Evolutionary conservation across 1,140 invertebrate species (phyloP), one percentile per base, ranked within the genome.

Genomic region (Batillaria attramentaria): DNA sequence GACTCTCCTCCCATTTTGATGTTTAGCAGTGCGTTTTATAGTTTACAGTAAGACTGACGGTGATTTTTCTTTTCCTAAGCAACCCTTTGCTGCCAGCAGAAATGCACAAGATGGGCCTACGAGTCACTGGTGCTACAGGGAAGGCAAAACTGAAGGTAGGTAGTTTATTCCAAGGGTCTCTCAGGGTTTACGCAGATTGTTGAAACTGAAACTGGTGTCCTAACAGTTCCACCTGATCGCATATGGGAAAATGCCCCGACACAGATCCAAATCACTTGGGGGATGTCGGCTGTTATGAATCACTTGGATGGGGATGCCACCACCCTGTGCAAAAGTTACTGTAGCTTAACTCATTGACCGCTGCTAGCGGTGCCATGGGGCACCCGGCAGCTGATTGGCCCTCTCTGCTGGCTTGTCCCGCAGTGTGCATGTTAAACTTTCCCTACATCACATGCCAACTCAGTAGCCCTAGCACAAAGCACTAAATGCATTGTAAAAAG

Each of bases 141-240:
- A 83, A 87, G 50, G 86, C 88, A 4, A 89, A 89, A 79, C 74
- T 89, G 0, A 88, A 89, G 86, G 88, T 89, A 77, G 50, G 37
- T 65, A 31, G 2, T 69, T 39, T 20, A 3, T 28, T 72, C 20
- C 10, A 46, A 31, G n/a, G 28, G 31, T 77, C 66, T 18, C 43
- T 8, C 20, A 39, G 24, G 2, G 5, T 24, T 77, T 6, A 43
- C 43, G 31, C 6, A 24, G 33, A 13, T 31, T 24, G 24, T 3
- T 68, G 31, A 54, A 54, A n/a, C n/a, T n/a, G n/a, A n/a, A n/a
- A n/a, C n/a, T n/a, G n/a, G n/a, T n/a, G n/a, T n/a, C n/a, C n/a
- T n/a, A n/a, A n/a, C n/a, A n/a, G n/a, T 20, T 54, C 50, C 3
- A 2, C 50, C n/a, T 54, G 18, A 20, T 18, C 18, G n/a, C n/a